These are phyloP conservation scores for Pomatostomus ruficeps DNA, from an alignment of 2,113 vertebrate species.

Conservation along the genomic window DNA sequence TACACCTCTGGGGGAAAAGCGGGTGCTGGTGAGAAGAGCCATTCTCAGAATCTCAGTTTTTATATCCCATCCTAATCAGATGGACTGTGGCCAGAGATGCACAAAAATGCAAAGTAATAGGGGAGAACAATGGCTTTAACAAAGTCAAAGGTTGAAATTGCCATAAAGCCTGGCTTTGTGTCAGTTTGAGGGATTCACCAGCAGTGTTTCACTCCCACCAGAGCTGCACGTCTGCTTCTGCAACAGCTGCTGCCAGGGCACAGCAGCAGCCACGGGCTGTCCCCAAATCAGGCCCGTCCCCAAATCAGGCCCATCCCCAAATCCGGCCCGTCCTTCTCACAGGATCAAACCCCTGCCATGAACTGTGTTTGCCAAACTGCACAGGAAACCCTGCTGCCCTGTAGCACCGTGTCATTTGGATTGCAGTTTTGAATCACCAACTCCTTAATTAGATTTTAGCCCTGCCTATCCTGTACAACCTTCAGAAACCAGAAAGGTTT, in stretches of 20 bases:
- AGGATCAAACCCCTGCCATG: not conserved
- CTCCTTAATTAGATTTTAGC: not conserved
- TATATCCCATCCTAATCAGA: not conserved
- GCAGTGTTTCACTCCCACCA: not conserved
- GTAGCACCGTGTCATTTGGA: not conserved
- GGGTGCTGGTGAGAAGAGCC: not conserved
- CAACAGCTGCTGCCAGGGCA: rapidly evolving
- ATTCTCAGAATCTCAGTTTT: not conserved
- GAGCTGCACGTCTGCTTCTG: not conserved
- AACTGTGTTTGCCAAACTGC: not conserved
- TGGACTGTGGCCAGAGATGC: not conserved
- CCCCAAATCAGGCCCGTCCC: not conserved
- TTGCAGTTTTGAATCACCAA: not conserved
- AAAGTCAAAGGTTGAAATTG: not conserved
- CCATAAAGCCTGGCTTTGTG: not conserved
- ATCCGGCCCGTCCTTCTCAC: not conserved
- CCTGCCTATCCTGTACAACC: not conserved
- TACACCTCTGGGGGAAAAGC: not conserved
- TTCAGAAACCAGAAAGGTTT: not conserved
- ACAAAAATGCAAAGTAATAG: not conserved
- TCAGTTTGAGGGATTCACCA: not conserved
- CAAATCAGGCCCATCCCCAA: rapidly evolving
- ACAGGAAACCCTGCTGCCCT: not conserved
- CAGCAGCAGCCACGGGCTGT: not conserved
- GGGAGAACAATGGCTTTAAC: not conserved